Base-by-base conservation (phyloP, 2,113 vertebrate genomes). In the Acanthisitta chloris region DNA sequence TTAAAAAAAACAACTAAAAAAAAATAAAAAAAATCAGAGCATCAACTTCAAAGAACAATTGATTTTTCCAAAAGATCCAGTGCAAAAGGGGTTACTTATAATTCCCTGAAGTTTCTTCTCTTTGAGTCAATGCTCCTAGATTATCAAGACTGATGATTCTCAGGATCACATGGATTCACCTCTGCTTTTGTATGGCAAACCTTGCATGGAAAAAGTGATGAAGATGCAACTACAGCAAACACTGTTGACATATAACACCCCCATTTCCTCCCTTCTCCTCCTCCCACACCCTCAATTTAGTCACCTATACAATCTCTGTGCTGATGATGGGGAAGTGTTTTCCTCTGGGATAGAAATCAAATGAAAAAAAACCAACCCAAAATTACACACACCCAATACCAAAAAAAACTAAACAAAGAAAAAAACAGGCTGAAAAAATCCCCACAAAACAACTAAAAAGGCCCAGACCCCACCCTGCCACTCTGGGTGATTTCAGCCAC, bases 191-290 rank as follows among this genome's bases (percentile, higher is more conserved):
- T 9, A 73, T 10, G 12, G 46, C 42, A 55, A 55, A 51, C 36
- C 23, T 58, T 40, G 43, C 48, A 15, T 49, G 10, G 33, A 49
- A 38, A 21, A 34, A 69, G 43, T 11, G 23, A 26, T 19, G 10
- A 57, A 73, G 25, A 42, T 40, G 20, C 14, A 58, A 13, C 12
- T 48, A 26, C 18, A 74, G 28, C 34, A 59, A 49, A 65, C 8
- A 14, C 16, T 21, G 34, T 12, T 28, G 45, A 33, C 2, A 20
- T 0, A 2, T 5, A 12, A 31, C 4, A 26, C 4, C 6, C 14
- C 8, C 2, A 0, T 4, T 5, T 8, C 10, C 3, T 20, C 28
- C 11, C 14, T 4, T 14, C 9, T 2, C 5, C 43, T 18, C 6
- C 4, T 2, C 3, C 4, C 2, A 9, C 45, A 61, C 29, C n/a